Base-by-base conservation (phyloP, 2,888 invertebrate species). In the Alloplasta piceator region DNA sequence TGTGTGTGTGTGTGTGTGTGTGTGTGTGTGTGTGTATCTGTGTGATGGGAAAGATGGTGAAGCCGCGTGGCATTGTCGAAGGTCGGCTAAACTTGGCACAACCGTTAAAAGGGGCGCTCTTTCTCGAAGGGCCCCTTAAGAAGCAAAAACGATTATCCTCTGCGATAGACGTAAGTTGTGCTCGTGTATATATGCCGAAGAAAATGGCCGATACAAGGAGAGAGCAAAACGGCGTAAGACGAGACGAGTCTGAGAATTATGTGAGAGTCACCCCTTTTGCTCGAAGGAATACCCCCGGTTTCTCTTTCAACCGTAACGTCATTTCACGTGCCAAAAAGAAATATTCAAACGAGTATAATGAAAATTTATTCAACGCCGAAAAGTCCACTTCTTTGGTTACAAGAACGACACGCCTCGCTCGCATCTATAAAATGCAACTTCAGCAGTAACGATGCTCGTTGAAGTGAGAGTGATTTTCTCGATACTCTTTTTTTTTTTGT, bases 31-130 rank as follows among this genome's bases (percentile, higher is more conserved):
- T 36, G 70, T 52, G 63, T 26, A 26, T 26, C 26, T 26, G 26
- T 26, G 26, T 3, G 26, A 26, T 26, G 26, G 70, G 71, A 71
- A 55, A 60, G 70, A 75, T 60, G 58, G 3, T 26, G 67, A 60
- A 74, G 56, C 56, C 80, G 52, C 58, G 61, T 60, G 84, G 70
- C 82, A 90, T 90, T 91, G 91, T 91, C 87, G 84, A 85, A 86
- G 88, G 85, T 89, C 88, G 87, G 78, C 84, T 84, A 86, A 75
- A 87, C 87, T 89, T 87, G 90, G 86, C 85, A 85, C 86, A 86
- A 89, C 91, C 90, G 91, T 90, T 87, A 85, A 86, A 85, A 83
- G 56, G 74, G 80, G 74, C 58, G 74, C 58, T 74, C 56, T 38
- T 70, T 52, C 52, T 74, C 12, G 50, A 76, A 82, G 83, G 82